Evolutionary conservation across 2,888 invertebrate species (phyloP).

Genomic region (Leptinotarsa rubiginosa): DNA sequence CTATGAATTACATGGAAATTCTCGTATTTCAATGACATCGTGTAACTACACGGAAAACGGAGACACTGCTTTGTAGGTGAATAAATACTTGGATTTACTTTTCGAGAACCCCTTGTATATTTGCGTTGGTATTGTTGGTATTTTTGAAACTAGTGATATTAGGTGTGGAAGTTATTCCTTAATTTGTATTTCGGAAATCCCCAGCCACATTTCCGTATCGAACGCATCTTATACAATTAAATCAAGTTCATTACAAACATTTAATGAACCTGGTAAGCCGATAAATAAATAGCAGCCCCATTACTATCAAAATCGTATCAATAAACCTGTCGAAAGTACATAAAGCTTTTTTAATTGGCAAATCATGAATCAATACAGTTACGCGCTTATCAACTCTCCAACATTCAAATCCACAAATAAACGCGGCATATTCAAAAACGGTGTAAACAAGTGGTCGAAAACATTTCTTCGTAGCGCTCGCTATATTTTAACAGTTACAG

Average conservation of each 20-base stretch:
- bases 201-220: neutral
- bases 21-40: too few species aligned
- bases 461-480: slow-evolving; percentile 47
- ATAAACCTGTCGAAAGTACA: slow-evolving; percentile 15
- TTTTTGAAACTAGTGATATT: neutral
- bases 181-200: neutral
- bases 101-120: too few species aligned
- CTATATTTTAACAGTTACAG: slow-evolving; percentile 48
- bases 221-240: slow-evolving; percentile 3
- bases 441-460: slow-evolving; percentile 58
- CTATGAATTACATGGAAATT: too few species aligned
- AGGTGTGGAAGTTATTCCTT: neutral
- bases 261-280: neutral
- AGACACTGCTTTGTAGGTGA: too few species aligned
- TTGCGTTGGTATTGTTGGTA: too few species aligned
- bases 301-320: slow-evolving; percentile 3
- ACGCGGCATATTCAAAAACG: slow-evolving; percentile 43
- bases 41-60: too few species aligned
- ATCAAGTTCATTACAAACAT: neutral
- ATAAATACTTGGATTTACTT: too few species aligned
- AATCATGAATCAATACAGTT: slow-evolving; percentile 14
- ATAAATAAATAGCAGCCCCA: slow-evolving; percentile 1
- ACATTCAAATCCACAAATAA: slow-evolving; percentile 26
- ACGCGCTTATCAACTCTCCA: slow-evolving; percentile 16
- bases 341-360: slow-evolving; percentile 15